A percentile compares a stretch with the other conserved stretches of the same genome.
Evolutionary conservation across 2,797 vertebrate species (phyloP).

Genomic region (Nasua narica): DNA sequence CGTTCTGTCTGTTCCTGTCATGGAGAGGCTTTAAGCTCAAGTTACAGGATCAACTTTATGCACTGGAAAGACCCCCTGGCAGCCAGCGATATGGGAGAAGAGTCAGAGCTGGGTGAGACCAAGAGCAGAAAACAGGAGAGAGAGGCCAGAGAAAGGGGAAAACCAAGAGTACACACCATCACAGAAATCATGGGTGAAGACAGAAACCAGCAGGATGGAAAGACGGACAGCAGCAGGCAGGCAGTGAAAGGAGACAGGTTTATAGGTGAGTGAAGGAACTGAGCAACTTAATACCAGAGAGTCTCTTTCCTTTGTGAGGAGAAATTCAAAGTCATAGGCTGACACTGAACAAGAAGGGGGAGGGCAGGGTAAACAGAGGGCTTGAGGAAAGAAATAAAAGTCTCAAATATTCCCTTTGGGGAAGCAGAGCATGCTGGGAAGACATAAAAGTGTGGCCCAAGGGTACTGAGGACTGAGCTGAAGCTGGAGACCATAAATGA

Average conservation of each 20-base stretch:
- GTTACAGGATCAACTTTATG: not conserved
- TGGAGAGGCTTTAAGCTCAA: not conserved
- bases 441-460: slow-evolving; percentile 27
- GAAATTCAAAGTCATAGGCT: slow-evolving; percentile 51
- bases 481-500: slow-evolving; percentile 12
- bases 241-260: not conserved
- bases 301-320: slow-evolving; percentile 42
- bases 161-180: not conserved
- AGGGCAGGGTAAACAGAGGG: slow-evolving; percentile 16
- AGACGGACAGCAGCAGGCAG: not conserved
- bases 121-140: not conserved
- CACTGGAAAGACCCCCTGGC: not conserved
- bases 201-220: not conserved
- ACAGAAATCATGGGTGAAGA: not conserved
- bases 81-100: not conserved
- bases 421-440: slow-evolving; percentile 60
- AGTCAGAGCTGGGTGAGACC: not conserved
- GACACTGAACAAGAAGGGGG: not conserved
- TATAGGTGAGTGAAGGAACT: not conserved
- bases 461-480: not conserved
- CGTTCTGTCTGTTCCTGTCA: not conserved
- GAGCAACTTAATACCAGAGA: not conserved
- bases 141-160: not conserved
- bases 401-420: slow-evolving; percentile 44
- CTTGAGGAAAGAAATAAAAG: slow-evolving; percentile 47